Base-by-base conservation (phyloP, 2,888 invertebrate species). In the Monochamus alternatus region DNA sequence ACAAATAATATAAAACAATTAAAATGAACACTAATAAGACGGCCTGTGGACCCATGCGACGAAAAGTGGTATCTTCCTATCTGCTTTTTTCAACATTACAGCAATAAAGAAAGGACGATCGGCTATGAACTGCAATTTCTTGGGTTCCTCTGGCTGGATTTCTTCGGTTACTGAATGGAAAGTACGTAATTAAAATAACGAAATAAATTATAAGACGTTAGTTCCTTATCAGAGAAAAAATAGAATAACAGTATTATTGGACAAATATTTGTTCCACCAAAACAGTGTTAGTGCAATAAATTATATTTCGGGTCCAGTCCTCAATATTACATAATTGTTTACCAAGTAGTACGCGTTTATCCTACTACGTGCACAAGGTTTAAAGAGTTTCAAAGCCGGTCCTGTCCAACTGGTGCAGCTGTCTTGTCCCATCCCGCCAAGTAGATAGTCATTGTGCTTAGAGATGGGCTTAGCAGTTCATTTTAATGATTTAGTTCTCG, bases 61-160 rank as follows among this genome's bases (percentile, higher is more conserved):
- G 55, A 73, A 75, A 47, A 75, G 59, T 5, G 73, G 8, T 12
- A 44, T 64, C 3, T n/a, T 38, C n/a, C 9, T 55, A 10, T 52
- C 14, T 44, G 10, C 10, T 14, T 44, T 67, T 47, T 75, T 14
- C 38, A 31, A 9, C 55, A 62, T 22, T 22, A 76, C 31, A 14
- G 68, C 22, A 8, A 76, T 22, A 14, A 76, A 9, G 44, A 76
- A 76, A n/a, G 76, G 76, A 47, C 63, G 76, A 64, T 76, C 73
- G 12, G 55, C 76, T 14, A 44, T 12, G 58, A 76, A 76, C 14
- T 55, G 14, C 14, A 55, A 22, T 55, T n/a, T 64, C 44, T 43
- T 64, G 5, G 22, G 12, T 43, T 43, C 8, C 38, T 44, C n/a
- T 8, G 62, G 10, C 2, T 31, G 38, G 5, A 38, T 4, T 38